These are phyloP conservation scores for Nephila pilipes DNA, from an alignment of 1,140 invertebrate species.

Conservation along the genomic window DNA sequence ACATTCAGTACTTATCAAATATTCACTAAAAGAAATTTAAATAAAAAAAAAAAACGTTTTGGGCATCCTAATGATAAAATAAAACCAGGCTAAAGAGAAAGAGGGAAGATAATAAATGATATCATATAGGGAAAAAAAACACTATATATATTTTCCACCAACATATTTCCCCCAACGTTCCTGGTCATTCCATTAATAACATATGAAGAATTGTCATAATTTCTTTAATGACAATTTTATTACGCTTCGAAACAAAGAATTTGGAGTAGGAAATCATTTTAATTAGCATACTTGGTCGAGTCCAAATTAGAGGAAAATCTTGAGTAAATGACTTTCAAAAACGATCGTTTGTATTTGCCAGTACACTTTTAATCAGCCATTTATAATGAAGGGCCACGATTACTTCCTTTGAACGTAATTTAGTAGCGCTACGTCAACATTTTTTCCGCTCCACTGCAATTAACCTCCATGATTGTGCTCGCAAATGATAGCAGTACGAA, in stretches of 20 bases:
- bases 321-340: background rate
- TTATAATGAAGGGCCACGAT: slow-evolving; percentile 47
- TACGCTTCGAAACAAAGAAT: background rate
- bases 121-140: too few relatives aligned
- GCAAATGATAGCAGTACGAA: slow-evolving; percentile 22
- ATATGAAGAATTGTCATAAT: too few relatives aligned
- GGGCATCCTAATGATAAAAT: too few relatives aligned
- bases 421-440: slow-evolving; percentile 51
- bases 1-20: too few relatives aligned
- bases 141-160: too few relatives aligned
- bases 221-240: slow-evolving; percentile 12
- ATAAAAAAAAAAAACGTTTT: too few relatives aligned
- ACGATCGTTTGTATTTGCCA: background rate
- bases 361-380: slow-evolving; percentile 9
- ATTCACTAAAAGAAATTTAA: too few relatives aligned
- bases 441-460: slow-evolving; percentile 52
- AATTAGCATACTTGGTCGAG: background rate
- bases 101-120: too few relatives aligned
- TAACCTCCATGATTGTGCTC: slow-evolving; percentile 39
- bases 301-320: background rate
- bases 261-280: slow-evolving; percentile 11
- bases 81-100: too few relatives aligned
- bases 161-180: too few relatives aligned
- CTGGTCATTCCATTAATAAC: too few relatives aligned
- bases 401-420: slow-evolving; percentile 12